phyloP scores from a whole-genome alignment of 1,140 invertebrate genomes.

The Coelopa frigida region DNA sequence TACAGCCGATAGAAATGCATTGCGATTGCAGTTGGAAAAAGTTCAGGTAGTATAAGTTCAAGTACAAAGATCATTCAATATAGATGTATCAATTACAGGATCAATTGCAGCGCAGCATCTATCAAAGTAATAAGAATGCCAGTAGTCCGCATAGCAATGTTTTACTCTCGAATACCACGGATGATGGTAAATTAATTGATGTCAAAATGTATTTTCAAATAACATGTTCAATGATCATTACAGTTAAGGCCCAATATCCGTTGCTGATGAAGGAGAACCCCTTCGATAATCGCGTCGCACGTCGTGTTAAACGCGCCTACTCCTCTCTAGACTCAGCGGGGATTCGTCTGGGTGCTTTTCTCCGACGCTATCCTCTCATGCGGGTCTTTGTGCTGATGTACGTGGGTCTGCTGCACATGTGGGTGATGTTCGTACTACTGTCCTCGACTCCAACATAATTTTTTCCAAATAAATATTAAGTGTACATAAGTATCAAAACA shows the following conservation, averaged over 20 bases:
- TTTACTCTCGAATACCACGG: slow-evolving; percentile 55
- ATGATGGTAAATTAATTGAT: slow-evolving; percentile 47
- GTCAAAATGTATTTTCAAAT: background rate
- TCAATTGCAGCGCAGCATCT: slow-evolving; percentile 26
- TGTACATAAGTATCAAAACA: too few relatives aligned
- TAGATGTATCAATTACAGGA: slow-evolving; percentile 14
- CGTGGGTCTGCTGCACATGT: slow-evolving; percentile 35
- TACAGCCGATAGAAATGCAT: slow-evolving; percentile 72
- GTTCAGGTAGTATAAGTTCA: slow-evolving; percentile 51
- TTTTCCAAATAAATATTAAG: too few relatives aligned
- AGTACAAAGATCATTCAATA: background rate
- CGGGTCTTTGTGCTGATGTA: slow-evolving; percentile 72
- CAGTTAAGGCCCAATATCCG: slow-evolving; percentile 59
- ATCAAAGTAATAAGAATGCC: slow-evolving; percentile 15
- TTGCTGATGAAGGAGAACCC: slow-evolving; percentile 66
- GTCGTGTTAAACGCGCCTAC: slow-evolving; percentile 72
- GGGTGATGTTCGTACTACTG: slow-evolving; percentile 42
- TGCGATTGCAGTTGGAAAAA: slow-evolving; percentile 70
- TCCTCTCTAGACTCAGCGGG: slow-evolving; percentile 66
- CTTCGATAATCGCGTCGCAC: slow-evolving; percentile 67
- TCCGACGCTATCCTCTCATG: slow-evolving; percentile 72
- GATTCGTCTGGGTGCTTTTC: slow-evolving; percentile 69
- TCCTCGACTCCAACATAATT: slow-evolving; percentile 30
- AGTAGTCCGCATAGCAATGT: slow-evolving; percentile 18
- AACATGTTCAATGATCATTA: background rate